A percentile compares a stretch with the other conserved stretches of the same genome.
phyloP scores from a whole-genome alignment of 2,888 invertebrate genomes.

The Drosophila demipolita region DNA sequence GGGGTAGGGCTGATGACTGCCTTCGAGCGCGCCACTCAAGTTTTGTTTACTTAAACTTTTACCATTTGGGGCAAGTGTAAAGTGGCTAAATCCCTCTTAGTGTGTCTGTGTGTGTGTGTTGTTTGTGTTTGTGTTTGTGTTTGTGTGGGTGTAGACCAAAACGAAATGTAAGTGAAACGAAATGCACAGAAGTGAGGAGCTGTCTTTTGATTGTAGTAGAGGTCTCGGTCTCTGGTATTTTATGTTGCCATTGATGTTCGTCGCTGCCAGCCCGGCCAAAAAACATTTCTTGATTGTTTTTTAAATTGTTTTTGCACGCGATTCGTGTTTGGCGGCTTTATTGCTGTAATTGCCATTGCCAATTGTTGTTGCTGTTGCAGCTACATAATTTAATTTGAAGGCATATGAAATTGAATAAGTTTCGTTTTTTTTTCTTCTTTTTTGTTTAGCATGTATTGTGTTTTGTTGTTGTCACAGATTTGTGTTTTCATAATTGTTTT shows the following conservation, averaged over 20 bases:
- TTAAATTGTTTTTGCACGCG: slow-evolving; percentile 82
- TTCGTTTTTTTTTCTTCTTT: slow-evolving; percentile 41
- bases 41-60: slow-evolving; percentile 78
- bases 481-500: slow-evolving; percentile 24
- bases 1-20: background rate
- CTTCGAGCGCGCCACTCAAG: slow-evolving; percentile 65
- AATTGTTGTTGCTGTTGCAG: slow-evolving; percentile 53
- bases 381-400: slow-evolving; percentile 80
- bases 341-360: slow-evolving; percentile 68
- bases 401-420: slow-evolving; percentile 83
- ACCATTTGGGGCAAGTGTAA: slow-evolving; percentile 76
- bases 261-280: slow-evolving; percentile 18
- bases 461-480: slow-evolving; percentile 37
- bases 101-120: slow-evolving; percentile 3
- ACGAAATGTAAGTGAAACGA: slow-evolving; percentile 24
- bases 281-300: slow-evolving; percentile 73
- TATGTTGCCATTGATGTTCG: slow-evolving; percentile 56
- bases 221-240: slow-evolving; percentile 61
- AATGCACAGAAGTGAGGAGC: slow-evolving; percentile 30
- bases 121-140: slow-evolving; percentile 21
- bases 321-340: slow-evolving; percentile 76
- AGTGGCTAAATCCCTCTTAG: slow-evolving; percentile 52
- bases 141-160: slow-evolving; percentile 49
- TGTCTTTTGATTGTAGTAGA: slow-evolving; percentile 32
- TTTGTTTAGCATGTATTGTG: background rate